These are phyloP conservation scores for Capreolus pygargus DNA, from an alignment of 2,113 vertebrate genomes.

Conservation along the genomic window DNA sequence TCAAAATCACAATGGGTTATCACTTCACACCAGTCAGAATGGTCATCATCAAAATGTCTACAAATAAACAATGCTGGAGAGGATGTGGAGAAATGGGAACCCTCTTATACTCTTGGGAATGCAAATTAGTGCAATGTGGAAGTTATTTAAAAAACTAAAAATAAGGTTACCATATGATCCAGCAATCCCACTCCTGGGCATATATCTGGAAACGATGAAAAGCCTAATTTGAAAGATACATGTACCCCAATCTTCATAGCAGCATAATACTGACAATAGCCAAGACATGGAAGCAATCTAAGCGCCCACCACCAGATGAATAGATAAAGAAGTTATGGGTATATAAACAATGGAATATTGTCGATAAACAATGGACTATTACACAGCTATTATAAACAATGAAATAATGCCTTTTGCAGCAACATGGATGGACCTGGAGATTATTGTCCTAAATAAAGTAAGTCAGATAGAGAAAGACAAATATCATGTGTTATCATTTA, in stretches of 20 bases:
- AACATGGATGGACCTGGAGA: background rate
- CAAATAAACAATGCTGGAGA: background rate
- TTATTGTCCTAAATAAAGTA: background rate
- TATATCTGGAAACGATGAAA: background rate
- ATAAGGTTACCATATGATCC: background rate
- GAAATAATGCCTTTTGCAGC: background rate
- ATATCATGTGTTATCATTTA: background rate
- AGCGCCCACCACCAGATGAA: background rate
- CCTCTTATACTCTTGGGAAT: background rate
- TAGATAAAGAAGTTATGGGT: background rate
- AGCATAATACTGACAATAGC: background rate
- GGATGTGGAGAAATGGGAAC: background rate
- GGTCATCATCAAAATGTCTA: background rate
- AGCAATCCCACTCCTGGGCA: background rate
- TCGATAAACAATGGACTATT: background rate
- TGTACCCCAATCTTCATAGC: background rate
- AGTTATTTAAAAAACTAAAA: background rate
- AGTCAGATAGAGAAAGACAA: background rate
- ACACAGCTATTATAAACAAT: background rate
- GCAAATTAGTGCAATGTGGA: background rate
- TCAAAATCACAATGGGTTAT: background rate
- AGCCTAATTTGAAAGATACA: background rate
- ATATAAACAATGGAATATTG: background rate
- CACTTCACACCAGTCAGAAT: background rate
- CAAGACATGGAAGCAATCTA: background rate